Evolutionary conservation across 92 coral and sea anemone genomes (phyloP).

Genomic region (Siderastrea siderea): DNA sequence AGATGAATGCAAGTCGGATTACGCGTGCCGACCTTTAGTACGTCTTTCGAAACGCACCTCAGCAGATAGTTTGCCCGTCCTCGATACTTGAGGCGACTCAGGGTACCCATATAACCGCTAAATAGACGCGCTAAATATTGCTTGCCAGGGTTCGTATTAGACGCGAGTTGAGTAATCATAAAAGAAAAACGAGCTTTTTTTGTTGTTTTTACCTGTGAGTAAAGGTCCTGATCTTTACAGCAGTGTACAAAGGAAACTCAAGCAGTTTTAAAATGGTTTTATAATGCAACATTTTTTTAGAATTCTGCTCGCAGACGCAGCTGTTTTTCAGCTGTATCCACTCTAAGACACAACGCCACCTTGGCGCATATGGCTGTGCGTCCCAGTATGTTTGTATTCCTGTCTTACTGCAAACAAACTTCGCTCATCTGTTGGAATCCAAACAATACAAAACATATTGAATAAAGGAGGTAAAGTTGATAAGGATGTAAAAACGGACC

Average conservation of each 20-base stretch:
- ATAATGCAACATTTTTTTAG: not conserved
- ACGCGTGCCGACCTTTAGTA: too few relatives aligned
- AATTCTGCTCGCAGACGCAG: slow-evolving; percentile 3
- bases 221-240: not conserved
- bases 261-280: not conserved
- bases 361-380: not conserved
- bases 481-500: too few relatives aligned
- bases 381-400: not conserved
- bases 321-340: slow-evolving; percentile 24
- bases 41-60: too few relatives aligned
- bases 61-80: too few relatives aligned
- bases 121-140: too few relatives aligned
- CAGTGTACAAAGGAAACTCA: not conserved
- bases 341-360: not conserved
- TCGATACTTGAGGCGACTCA: too few relatives aligned
- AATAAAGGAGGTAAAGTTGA: too few relatives aligned
- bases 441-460: not conserved
- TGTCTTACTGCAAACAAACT: not conserved
- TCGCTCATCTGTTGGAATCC: slow-evolving; percentile 35
- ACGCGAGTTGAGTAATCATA: too few relatives aligned
- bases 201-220: not conserved
- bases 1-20: too few relatives aligned
- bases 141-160: too few relatives aligned
- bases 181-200: not conserved
- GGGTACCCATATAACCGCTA: too few relatives aligned